These are phyloP conservation scores for Pelodiscus sinensis DNA, from an alignment of 2,113 vertebrate genomes.

Conservation along the genomic window DNA sequence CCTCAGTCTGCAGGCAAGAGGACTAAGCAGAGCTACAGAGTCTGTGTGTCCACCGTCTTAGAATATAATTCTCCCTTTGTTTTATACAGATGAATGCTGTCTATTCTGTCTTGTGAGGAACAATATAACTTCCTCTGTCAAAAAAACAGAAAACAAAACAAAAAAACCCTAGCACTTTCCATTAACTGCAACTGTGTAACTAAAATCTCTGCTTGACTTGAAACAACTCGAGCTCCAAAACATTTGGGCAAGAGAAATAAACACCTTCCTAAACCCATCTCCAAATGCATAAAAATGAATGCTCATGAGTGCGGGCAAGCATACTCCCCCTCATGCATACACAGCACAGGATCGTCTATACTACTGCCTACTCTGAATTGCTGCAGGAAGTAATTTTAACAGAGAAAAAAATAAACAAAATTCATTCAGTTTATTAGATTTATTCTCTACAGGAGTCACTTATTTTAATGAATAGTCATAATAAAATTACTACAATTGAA, in stretches of 20 bases:
- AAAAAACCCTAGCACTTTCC: background rate
- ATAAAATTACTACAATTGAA: background rate
- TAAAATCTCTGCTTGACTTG: constrained; percentile 3
- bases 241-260: constrained; percentile 18
- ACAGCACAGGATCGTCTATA: background rate
- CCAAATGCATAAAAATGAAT: background rate
- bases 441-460: background rate
- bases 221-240: constrained; percentile 33
- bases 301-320: too few species aligned
- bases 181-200: background rate
- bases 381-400: background rate
- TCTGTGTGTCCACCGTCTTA: background rate
- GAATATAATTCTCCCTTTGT: background rate
- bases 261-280: background rate
- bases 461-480: background rate
- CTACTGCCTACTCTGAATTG: background rate
- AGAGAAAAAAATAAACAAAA: background rate
- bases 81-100: background rate
- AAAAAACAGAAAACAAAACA: constrained; percentile 23
- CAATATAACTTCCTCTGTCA: background rate
- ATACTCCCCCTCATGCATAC: background rate
- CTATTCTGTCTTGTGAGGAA: background rate
- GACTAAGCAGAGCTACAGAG: background rate
- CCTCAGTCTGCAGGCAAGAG: background rate
- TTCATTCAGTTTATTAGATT: background rate